Evolutionary conservation across 2,797 vertebrate species (phyloP).

Genomic region (Esox lucius): DNA sequence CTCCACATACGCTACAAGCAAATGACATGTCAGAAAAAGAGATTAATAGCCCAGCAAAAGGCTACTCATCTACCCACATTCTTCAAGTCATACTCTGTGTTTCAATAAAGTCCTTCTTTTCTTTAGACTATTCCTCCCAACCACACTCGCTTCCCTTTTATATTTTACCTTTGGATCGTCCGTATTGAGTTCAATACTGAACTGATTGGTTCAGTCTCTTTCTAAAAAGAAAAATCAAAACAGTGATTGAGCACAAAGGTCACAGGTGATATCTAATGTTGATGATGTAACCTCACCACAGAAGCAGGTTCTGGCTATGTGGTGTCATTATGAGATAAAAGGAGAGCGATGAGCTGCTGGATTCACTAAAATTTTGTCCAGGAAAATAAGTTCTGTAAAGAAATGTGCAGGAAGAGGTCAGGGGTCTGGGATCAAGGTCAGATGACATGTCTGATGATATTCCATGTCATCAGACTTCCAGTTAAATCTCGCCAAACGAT

Average conservation of each 20-base stretch:
- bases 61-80: neutral
- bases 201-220: conserved; percentile 4
- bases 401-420: neutral
- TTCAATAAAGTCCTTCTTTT: neutral
- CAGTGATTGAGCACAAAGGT: conserved; percentile 1
- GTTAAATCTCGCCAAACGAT: neutral
- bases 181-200: conserved; percentile 1
- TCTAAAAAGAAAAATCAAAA: neutral
- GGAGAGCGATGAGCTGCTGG: neutral
- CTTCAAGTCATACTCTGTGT: neutral
- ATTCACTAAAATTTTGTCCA: neutral
- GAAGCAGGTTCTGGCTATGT: neutral
- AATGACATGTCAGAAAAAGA: conserved; percentile 1
- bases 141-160: neutral
- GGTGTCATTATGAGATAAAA: neutral
- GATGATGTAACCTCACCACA: neutral
- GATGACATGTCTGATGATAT: neutral
- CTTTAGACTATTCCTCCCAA: neutral
- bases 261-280: conserved; percentile 1
- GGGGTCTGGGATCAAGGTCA: conserved; percentile 1
- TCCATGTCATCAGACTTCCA: neutral
- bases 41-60: neutral
- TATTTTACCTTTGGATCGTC: neutral
- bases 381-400: neutral
- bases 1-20: conserved; percentile 1